Conservation (phyloP, 2,888 invertebrate species). For the Caenorhabditis parvicauda region DNA sequence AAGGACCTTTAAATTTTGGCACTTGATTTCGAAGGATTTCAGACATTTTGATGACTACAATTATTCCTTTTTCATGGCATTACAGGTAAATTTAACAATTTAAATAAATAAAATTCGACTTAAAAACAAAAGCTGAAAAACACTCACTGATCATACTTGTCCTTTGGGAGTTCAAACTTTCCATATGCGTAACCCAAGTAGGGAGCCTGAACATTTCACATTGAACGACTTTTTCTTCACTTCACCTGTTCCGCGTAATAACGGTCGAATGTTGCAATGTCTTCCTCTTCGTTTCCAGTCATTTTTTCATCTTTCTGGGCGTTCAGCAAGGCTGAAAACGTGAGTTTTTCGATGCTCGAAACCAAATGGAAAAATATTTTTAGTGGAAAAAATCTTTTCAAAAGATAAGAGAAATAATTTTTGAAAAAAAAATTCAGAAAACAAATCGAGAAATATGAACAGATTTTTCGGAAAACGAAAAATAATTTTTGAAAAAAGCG, state of each 20-base stretch:
- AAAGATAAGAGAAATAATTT: too few relatives aligned
- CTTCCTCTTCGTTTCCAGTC: constrained; percentile 12
- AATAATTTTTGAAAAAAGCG: background rate
- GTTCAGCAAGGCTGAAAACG: constrained; percentile 19
- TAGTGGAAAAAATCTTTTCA: too few relatives aligned
- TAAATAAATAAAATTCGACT: background rate
- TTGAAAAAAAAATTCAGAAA: constrained; percentile 1
- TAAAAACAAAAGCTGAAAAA: background rate
- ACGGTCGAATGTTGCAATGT: constrained; percentile 13
- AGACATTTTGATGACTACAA: too few relatives aligned
- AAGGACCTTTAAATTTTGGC: background rate
- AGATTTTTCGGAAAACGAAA: too few relatives aligned
- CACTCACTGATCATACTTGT: constrained; percentile 26
- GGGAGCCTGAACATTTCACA: background rate
- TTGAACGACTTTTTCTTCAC: constrained; percentile 4
- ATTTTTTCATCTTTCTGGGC: constrained; percentile 17
- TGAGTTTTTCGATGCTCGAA: background rate
- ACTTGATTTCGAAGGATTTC: background rate
- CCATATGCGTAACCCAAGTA: constrained; percentile 7
- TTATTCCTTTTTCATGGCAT: too few relatives aligned
- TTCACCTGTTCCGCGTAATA: constrained; percentile 23
- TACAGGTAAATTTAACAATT: background rate
- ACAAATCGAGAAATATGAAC: too few relatives aligned
- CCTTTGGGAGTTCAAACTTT: constrained; percentile 20
- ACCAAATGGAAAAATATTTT: too few relatives aligned